Evolutionary conservation across 2,113 vertebrate genomes (phyloP), one percentile per base, ranked within the genome.

Genomic region (Saccopteryx bilineata): DNA sequence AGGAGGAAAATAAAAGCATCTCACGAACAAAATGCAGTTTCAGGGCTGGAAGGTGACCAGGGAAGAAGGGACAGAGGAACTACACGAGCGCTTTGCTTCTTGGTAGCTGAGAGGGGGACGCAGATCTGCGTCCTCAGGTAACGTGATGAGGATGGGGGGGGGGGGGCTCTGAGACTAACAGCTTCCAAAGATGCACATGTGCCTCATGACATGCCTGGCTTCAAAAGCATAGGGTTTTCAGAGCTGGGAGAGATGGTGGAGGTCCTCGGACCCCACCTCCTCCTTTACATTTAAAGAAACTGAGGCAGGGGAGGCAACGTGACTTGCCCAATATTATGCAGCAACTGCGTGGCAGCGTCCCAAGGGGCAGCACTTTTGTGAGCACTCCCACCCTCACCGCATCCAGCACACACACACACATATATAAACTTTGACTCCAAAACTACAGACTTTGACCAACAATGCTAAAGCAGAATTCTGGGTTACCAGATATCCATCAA

Each of bases 401-500:
- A 46, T 18, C 8, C 48, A 10, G 15, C 10, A 28, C 26, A 9
- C 19, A 0, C 60, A 13, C 26, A 14, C 21, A 33, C 14, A 5
- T 61, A 63, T 5, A 13, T 91, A 46, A 91, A 52, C 96, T 95
- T 90, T 95, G 92, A 72, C 90, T 87, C 46, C 61, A 48, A 31
- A 91, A 58, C 52, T 17, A 17, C 61, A 80, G 39, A 12, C 69
- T 33, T 93, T 54, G 65, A 91, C 69, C 56, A 65, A 39, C 7
- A 58, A 94, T 19, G 69, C 79, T 33, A 26, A 28, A 66, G 87
- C 79, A 78, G 69, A 84, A 56, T 72, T 75, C 82, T 14, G 4
- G 58, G 78, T 91, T 87, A 71, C 90, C 83, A 68, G 58, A 82
- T 66, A 83, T 61, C 86, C 69, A 63, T 93, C 87, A 18, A 18